Base-by-base conservation (phyloP, 2,888 invertebrate genomes). In the Ophioninae sp. region DNA sequence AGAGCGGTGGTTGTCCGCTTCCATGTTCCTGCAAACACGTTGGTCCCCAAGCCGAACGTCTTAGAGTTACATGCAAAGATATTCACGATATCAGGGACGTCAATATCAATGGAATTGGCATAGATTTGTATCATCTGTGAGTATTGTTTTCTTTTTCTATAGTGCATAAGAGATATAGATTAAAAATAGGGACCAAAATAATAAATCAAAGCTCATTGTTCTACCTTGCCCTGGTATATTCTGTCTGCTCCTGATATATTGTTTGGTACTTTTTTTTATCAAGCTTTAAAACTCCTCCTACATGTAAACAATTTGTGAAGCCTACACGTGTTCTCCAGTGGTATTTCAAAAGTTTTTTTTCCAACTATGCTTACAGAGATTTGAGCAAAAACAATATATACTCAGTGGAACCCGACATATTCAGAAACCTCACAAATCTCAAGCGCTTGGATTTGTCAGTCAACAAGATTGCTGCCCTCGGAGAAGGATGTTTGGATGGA, bases 391-490 rank as follows among this genome's bases (percentile, higher is more conserved):
- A 94, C 94, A 81, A 94, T 95, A 88, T 95, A 94, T 85, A 94
- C 93, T 62, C 93, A 94, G 89, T 94, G 94, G 87, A 90, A 83
- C 84, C 86, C 17, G 87, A 89, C 67, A 82, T 88, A 73, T 92
- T 93, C 62, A 88, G 87, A 79, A 92, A 92, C 85, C 87, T 93
- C n/a, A 91, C 91, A 6, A 92, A 93, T 81, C 88, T 93, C 1
- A 94, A 95, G 86, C 95, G 96, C 88, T 93, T 95, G 78, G 94
- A 95, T 91, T 92, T 96, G 79, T 95, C 95, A 21, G 94, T 94
- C 87, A 97, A 97, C 91, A 95, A 95, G 87, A 95, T 97, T 82
- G 95, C 94, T 87, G 94, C 94, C 87, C 94, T 97, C 68, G 95
- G 95, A 88, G 95, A 95, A 88, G 94, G 94, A 82, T 95, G 96